These are phyloP conservation scores for Chondrosia reniformis DNA, from an alignment of 37 sponge, comb jelly and placozoan species.

Conservation along the genomic window DNA sequence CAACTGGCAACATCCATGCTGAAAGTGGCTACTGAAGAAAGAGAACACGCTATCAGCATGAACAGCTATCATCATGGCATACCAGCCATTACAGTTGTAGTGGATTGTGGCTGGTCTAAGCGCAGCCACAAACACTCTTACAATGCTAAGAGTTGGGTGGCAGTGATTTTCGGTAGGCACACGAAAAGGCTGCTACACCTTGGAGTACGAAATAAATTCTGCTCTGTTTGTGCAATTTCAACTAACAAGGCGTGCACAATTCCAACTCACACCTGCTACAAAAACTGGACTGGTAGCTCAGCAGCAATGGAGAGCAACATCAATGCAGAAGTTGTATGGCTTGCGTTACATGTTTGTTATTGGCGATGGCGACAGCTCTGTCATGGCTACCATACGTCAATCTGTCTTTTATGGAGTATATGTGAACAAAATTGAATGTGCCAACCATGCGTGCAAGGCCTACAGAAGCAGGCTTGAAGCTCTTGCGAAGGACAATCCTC, in stretches of 20 bases:
- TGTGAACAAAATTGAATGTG: constrained; percentile 27
- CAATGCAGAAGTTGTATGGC: constrained; percentile 15
- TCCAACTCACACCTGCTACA: not conserved
- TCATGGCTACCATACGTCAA: not conserved
- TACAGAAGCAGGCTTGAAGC: constrained; percentile 22
- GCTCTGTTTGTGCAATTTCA: constrained; percentile 24
- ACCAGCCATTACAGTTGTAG: constrained; percentile 48
- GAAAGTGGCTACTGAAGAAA: constrained; percentile 24
- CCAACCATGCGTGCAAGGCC: constrained; percentile 26
- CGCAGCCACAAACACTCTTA: constrained; percentile 51
- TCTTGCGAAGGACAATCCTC: constrained; percentile 24
- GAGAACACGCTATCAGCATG: constrained; percentile 19
- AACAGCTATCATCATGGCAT: constrained; percentile 29
- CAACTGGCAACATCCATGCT: not conserved
- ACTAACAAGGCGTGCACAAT: not conserved
- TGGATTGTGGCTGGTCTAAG: constrained; percentile 63
- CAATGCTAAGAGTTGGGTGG: constrained; percentile 64
- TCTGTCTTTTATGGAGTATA: not conserved
- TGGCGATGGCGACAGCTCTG: constrained; percentile 32
- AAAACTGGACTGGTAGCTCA: not conserved
- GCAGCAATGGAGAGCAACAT: constrained; percentile 21
- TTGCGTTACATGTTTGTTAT: constrained; percentile 18
- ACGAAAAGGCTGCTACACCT: constrained; percentile 41
- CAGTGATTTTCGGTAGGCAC: constrained; percentile 41
- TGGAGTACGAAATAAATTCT: constrained; percentile 58